A percentile compares a stretch with the other conserved stretches of the same genome.
Conservation (phyloP, 2,113 vertebrate genomes). For the Euleptes europaea region DNA sequence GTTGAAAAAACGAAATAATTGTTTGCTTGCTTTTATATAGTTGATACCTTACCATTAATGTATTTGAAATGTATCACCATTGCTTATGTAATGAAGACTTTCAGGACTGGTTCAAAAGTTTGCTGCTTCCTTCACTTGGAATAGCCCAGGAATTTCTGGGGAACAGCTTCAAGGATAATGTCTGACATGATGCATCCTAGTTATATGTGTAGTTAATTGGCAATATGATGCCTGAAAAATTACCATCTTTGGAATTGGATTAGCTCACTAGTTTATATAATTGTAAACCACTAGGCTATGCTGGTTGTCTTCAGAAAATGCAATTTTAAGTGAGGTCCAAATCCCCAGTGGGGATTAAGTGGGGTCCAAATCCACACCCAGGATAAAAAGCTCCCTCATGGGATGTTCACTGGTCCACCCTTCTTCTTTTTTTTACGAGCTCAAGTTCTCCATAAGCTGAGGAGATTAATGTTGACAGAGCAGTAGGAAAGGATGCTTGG, state of each 20-base stretch:
- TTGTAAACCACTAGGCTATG: not conserved
- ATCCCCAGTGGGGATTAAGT: too few species aligned
- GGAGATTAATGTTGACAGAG: not conserved
- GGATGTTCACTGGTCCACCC: not conserved
- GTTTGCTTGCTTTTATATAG: not conserved
- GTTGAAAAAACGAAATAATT: not conserved
- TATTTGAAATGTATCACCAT: not conserved
- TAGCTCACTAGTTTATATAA: not conserved
- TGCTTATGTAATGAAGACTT: not conserved
- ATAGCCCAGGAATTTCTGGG: not conserved
- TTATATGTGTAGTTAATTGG: not conserved
- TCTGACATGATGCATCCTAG: not conserved
- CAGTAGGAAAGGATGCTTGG: not conserved
- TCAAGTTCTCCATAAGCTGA: not conserved
- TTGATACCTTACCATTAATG: not conserved
- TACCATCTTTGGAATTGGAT: not conserved
- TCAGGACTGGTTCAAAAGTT: not conserved
- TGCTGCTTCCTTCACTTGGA: not conserved
- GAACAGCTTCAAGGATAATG: not conserved
- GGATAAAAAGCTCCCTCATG: too few species aligned
- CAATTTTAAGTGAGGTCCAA: too few species aligned
- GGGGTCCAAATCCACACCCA: too few species aligned
- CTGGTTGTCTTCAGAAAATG: not conserved
- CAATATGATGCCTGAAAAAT: not conserved
- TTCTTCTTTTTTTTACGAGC: not conserved